Evolutionary conservation across 2,797 vertebrate genomes (phyloP).

Genomic region (Fundulus diaphanus): DNA sequence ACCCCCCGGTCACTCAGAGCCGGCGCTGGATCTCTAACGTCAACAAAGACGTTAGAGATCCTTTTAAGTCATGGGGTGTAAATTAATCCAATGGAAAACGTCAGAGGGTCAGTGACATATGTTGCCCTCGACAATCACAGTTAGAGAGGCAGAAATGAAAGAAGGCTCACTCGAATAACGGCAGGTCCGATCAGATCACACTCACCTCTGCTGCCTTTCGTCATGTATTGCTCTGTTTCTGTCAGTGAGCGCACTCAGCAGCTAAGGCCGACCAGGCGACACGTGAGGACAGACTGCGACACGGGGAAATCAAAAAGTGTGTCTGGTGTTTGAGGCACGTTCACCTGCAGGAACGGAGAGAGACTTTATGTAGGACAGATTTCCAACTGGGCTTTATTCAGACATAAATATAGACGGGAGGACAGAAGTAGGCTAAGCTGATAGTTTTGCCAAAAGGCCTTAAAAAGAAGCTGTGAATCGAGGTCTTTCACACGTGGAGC

Average conservation of each 20-base stretch:
- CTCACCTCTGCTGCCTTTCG: background rate
- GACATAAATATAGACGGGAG: slow-evolving; percentile 78
- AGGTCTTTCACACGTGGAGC: slow-evolving; percentile 24
- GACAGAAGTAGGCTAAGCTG: slow-evolving; percentile 77
- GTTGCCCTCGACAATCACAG: background rate
- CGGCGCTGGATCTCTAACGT: background rate
- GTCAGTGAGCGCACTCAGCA: background rate
- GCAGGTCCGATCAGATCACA: background rate
- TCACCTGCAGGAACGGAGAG: slow-evolving; percentile 64
- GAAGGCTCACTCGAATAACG: background rate
- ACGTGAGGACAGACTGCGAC: slow-evolving; percentile 22
- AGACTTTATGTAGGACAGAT: slow-evolving; percentile 79
- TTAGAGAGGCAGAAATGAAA: background rate
- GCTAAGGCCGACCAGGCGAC: slow-evolving; percentile 7
- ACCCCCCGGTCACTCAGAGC: background rate
- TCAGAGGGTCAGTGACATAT: background rate
- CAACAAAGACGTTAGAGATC: background rate
- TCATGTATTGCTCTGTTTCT: background rate
- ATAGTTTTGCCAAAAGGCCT: slow-evolving; percentile 55
- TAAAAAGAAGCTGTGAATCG: slow-evolving; percentile 41
- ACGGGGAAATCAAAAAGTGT: slow-evolving; percentile 26
- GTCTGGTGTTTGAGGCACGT: slow-evolving; percentile 48
- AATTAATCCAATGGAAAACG: background rate
- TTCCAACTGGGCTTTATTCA: slow-evolving; percentile 79
- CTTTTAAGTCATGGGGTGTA: background rate